Evolutionary conservation across 2,113 vertebrate genomes (phyloP).

Genomic region (Nesoenas mayeri): DNA sequence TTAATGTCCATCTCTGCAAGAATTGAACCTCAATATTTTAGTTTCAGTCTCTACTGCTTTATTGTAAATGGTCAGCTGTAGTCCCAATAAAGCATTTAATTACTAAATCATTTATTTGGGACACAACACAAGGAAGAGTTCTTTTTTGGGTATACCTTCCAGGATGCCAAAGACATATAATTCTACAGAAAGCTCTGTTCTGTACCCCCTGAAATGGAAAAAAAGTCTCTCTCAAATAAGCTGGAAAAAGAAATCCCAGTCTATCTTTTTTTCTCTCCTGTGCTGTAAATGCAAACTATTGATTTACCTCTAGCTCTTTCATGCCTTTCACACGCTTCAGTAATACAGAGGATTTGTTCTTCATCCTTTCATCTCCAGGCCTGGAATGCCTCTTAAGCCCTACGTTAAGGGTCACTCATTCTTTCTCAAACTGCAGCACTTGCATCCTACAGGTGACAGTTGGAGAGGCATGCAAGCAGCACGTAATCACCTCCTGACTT

Average conservation of each 20-base stretch:
- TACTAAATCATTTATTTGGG: neutral
- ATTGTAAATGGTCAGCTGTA: neutral
- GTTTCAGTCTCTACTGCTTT: neutral
- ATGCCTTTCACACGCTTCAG: slow-evolving; percentile 54
- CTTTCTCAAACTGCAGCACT: neutral
- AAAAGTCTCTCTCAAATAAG: slow-evolving; percentile 36
- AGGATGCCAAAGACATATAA: neutral
- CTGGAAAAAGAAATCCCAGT: slow-evolving; percentile 57
- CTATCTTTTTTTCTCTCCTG: slow-evolving; percentile 17
- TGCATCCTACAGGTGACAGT: neutral
- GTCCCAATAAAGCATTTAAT: neutral
- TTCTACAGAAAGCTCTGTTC: neutral
- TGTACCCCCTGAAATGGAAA: neutral
- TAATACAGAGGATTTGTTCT: slow-evolving; percentile 65
- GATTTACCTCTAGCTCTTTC: slow-evolving; percentile 61
- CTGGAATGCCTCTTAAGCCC: neutral
- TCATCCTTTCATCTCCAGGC: slow-evolving; percentile 64
- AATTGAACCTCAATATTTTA: neutral
- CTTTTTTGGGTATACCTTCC: neutral
- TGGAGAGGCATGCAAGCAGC: neutral
- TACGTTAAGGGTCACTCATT: neutral
- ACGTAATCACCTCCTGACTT: neutral
- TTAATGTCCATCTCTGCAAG: neutral
- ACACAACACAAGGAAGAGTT: neutral
- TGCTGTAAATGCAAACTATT: slow-evolving; percentile 66